Percentiles rank a stretch among this genome's conserved stretches.
Conservation (phyloP, 1,140 invertebrate genomes). For the Mamestra configurata region DNA sequence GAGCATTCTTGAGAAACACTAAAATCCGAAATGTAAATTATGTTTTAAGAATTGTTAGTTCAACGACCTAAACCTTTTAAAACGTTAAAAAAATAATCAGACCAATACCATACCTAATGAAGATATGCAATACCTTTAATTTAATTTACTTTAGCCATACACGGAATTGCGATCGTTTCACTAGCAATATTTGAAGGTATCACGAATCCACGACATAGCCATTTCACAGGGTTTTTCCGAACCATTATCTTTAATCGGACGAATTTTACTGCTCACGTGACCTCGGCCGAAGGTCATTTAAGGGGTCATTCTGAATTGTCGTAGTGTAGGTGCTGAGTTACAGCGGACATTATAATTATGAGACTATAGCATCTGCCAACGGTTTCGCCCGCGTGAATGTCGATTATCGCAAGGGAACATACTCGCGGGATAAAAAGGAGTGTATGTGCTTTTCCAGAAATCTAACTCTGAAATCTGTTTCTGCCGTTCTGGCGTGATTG, state of each 20-base stretch:
- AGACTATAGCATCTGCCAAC: no score
- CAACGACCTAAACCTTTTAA: not conserved
- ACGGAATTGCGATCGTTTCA: conserved; percentile 8
- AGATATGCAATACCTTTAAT: not conserved
- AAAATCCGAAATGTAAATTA: not conserved
- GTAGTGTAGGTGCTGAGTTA: not conserved
- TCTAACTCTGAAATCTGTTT: no score
- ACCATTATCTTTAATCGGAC: conserved; percentile 24
- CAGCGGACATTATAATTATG: not conserved
- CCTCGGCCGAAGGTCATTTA: conserved; percentile 11
- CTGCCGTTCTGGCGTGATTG: no score
- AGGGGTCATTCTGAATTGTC: not conserved
- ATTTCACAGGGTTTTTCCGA: not conserved
- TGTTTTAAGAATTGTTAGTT: not conserved
- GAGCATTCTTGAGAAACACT: not conserved
- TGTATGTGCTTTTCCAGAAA: no score
- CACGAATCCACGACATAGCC: not conserved
- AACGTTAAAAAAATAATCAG: not conserved
- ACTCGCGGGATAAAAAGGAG: no score
- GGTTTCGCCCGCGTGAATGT: no score
- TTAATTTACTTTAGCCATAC: not conserved
- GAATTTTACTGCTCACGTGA: not conserved
- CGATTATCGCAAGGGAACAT: no score
- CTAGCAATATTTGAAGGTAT: conserved; percentile 12
- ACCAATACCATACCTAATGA: conserved; percentile 1